phyloP scores from a whole-genome alignment of 2,888 invertebrate genomes.

The Arrhopalites spinosus region DNA sequence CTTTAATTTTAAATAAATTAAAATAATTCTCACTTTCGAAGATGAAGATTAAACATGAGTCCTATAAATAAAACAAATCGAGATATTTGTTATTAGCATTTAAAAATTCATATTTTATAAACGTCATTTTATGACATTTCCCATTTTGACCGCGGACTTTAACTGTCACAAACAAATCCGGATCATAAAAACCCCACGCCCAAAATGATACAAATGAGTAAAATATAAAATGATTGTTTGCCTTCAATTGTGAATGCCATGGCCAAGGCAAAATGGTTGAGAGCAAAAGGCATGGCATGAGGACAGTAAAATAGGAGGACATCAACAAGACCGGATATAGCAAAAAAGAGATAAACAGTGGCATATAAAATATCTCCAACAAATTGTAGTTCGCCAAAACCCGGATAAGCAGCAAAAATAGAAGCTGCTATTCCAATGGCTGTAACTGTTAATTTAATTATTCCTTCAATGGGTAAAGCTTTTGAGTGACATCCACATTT shows the following conservation, averaged over 20 bases:
- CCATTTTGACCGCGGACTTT: too few relatives aligned
- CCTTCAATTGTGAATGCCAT: conserved; percentile 60
- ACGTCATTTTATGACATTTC: too few relatives aligned
- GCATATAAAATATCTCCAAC: conserved; percentile 57
- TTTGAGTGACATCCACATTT: conserved; percentile 26
- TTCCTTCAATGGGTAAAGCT: conserved; percentile 53
- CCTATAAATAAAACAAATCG: too few relatives aligned
- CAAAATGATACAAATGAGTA: too few relatives aligned
- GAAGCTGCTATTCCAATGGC: conserved; percentile 50
- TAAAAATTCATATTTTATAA: too few relatives aligned
- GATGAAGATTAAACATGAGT: conserved; percentile 57
- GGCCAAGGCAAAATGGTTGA: conserved; percentile 59
- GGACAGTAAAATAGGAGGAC: conserved; percentile 60
- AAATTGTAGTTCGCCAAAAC: conserved; percentile 42
- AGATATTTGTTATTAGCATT: too few relatives aligned
- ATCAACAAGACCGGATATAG: conserved; percentile 60
- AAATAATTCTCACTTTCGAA: conserved; percentile 37
- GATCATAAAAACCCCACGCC: too few relatives aligned
- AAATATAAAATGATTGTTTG: too few relatives aligned
- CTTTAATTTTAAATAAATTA: background rate
- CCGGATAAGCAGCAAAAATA: conserved; percentile 49
- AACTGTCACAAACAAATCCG: too few relatives aligned
- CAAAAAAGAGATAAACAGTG: conserved; percentile 61
- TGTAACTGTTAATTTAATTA: conserved; percentile 52
- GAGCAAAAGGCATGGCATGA: conserved; percentile 58